Evolutionary conservation across 2,113 vertebrate genomes (phyloP), one percentile per base, ranked within the genome.

Genomic region (Semicossyphus pulcher): DNA sequence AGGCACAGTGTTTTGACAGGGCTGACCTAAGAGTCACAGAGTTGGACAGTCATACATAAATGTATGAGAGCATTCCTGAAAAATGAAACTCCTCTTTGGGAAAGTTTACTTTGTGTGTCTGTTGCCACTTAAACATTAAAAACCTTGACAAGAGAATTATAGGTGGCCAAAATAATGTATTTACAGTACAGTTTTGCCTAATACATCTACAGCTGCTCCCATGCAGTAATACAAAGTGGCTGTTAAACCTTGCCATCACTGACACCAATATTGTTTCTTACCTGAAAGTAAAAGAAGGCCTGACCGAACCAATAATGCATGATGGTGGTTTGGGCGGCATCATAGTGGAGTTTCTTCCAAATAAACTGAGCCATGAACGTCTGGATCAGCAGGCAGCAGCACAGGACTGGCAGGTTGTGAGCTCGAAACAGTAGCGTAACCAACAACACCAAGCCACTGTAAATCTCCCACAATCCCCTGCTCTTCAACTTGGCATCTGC

Each of bases 221-320:
- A n/a, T n/a, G n/a, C n/a, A n/a, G n/a, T n/a, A n/a, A n/a, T n/a
- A n/a, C 16, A 58, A 42, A 31, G n/a, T 4, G 10, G 18, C 12
- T 16, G 20, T 47, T 7, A 23, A 21, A 16, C 8, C 8, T 25
- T 11, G 4, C 3, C 2, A 14, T 15, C 15, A 3, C 18, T 16
- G 23, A 37, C 4, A n/a, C 21, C 21, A 0, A 31, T 25, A 12
- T 20, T 36, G 63, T 34, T 42, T 10, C 90, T 92, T 89, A 99
- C 98, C 97, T 99, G 98, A 59, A 97, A 97, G 92, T 94, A 99
- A 90, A 99, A 99, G 94, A 98, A 98, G 23, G 96, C 96, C 82
- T 99, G 98, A 5, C 97, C 97, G 28, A 99, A 97, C 97, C 98
- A 99, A 78, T 97, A 98, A 82, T 99, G 97, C 94, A 98, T 98